Conservation (phyloP, 2,113 vertebrate species). For the Rhombomys opimus region DNA sequence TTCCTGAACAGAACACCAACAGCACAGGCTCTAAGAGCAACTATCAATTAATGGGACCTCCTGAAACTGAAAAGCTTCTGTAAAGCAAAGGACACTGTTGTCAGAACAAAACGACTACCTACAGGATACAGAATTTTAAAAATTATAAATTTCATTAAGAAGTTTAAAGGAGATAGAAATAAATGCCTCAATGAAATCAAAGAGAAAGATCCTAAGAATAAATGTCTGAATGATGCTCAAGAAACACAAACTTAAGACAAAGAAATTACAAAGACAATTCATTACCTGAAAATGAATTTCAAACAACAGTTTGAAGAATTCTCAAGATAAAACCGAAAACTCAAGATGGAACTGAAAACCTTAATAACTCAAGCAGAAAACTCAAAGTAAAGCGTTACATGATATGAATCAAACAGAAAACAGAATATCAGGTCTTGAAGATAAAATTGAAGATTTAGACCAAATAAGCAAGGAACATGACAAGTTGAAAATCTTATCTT, state of each 20-base stretch:
- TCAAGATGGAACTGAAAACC: not conserved
- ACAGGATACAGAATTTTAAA: not conserved
- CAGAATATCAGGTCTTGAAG: not conserved
- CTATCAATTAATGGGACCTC: too few relatives aligned
- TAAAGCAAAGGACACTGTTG: too few relatives aligned
- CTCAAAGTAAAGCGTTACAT: not conserved
- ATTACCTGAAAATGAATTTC: not conserved
- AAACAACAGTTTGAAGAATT: not conserved
- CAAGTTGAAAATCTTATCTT: not conserved
- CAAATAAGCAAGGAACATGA: not conserved
- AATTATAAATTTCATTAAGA: not conserved
- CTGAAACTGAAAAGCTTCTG: too few relatives aligned
- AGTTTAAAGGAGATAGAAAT: not conserved
- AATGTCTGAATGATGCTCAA: not conserved
- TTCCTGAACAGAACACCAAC: too few relatives aligned
- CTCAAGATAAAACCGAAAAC: too few relatives aligned
- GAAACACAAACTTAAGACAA: not conserved
- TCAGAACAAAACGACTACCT: too few relatives aligned
- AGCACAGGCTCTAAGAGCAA: too few relatives aligned
- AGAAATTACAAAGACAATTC: not conserved
- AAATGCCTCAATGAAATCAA: not conserved
- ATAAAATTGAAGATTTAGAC: not conserved
- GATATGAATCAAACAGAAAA: not conserved
- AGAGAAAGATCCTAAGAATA: not conserved
- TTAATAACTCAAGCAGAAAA: not conserved